These are phyloP conservation scores for Amphimedon queenslandica DNA, from an alignment of 37 sponge, comb jelly and placozoan genomes.

Conservation along the genomic window DNA sequence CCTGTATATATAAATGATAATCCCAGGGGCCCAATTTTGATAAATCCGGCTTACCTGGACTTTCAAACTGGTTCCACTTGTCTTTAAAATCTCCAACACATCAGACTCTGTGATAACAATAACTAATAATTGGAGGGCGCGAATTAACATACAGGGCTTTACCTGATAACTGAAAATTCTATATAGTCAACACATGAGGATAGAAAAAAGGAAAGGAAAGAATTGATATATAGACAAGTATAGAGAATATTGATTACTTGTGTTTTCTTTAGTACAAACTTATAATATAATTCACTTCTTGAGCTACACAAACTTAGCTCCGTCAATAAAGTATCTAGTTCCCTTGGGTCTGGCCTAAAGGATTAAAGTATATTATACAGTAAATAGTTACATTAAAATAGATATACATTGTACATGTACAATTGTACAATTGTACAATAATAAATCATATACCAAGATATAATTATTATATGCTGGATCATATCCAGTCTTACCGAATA, in stretches of 20 bases:
- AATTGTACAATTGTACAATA: too few relatives aligned
- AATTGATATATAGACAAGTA: background rate
- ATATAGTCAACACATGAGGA: background rate
- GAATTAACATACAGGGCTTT: too few relatives aligned
- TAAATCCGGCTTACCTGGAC: conserved; percentile 33
- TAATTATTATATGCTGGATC: too few relatives aligned
- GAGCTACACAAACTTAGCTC: conserved; percentile 69
- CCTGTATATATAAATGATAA: conserved; percentile 25
- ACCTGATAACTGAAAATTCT: too few relatives aligned
- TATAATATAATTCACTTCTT: conserved; percentile 79
- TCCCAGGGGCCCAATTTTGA: background rate
- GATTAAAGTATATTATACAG: background rate
- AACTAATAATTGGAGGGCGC: background rate
- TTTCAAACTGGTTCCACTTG: conserved; percentile 9
- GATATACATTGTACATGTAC: too few relatives aligned
- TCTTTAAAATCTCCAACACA: conserved; percentile 1
- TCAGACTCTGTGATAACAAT: background rate
- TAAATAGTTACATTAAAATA: too few relatives aligned
- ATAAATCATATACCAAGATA: too few relatives aligned
- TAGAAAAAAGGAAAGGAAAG: background rate
- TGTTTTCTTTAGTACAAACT: conserved; percentile 55
- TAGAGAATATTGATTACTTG: conserved; percentile 11
- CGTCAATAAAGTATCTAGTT: conserved; percentile 71
- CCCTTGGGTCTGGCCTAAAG: conserved; percentile 61
- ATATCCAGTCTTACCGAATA: conserved; percentile 38